Conservation (phyloP, 2,113 vertebrate genomes). For the Mobula birostris region DNA sequence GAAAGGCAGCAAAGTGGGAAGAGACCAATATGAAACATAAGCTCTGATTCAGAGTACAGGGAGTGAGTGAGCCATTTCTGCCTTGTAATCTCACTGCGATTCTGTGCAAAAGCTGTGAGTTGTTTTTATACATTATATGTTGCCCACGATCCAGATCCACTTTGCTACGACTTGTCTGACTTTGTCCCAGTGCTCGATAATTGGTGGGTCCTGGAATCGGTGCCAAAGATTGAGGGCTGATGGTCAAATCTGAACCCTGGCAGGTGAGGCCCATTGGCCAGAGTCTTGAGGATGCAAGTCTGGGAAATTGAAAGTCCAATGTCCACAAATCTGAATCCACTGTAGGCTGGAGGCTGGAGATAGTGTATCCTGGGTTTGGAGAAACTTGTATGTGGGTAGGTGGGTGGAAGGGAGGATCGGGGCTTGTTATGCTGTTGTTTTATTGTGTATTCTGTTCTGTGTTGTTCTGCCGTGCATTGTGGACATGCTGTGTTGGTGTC, state of each 20-base stretch:
- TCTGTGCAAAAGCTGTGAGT: not conserved
- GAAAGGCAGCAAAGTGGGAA: not conserved
- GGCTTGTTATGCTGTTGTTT: no score
- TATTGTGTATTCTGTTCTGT: no score
- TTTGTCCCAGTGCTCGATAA: not conserved
- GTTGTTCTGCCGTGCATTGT: no score
- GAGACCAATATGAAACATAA: not conserved
- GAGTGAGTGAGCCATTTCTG: not conserved
- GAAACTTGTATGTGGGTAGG: no score
- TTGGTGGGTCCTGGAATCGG: not conserved
- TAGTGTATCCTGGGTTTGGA: no score
- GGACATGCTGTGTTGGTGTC: no score
- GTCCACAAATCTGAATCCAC: no score
- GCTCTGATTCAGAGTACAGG: not conserved
- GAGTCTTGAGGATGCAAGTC: no score
- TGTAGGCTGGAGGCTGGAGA: no score
- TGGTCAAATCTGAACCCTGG: not conserved
- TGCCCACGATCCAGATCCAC: not conserved
- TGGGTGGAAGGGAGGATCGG: no score
- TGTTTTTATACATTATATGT: not conserved
- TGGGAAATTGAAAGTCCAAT: no score
- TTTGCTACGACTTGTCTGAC: not conserved
- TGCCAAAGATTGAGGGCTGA: not conserved
- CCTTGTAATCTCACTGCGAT: not conserved
- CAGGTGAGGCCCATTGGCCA: no score